Percentiles rank a stretch among this genome's conserved stretches.
These are phyloP conservation scores for Diglossa cyanea DNA, from an alignment of 2,797 vertebrate species.

Conservation along the genomic window DNA sequence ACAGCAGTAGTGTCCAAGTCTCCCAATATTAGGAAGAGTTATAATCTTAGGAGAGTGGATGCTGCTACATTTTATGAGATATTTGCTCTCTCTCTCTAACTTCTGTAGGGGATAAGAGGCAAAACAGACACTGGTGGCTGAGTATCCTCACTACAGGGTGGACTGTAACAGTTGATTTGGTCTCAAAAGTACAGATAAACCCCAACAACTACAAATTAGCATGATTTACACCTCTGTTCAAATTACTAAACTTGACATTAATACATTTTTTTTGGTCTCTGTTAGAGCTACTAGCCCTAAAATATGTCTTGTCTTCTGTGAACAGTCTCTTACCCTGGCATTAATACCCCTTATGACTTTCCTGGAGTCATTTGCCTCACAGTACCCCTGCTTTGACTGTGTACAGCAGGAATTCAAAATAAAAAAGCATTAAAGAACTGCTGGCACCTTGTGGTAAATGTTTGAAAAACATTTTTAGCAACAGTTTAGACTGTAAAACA, in stretches of 20 bases:
- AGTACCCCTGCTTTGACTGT: not conserved
- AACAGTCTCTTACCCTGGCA: not conserved
- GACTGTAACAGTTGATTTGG: not conserved
- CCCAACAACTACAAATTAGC: not conserved
- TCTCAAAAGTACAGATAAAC: not conserved
- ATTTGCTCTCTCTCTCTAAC: not conserved
- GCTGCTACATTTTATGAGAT: not conserved
- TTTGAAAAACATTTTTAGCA: conserved; percentile 67
- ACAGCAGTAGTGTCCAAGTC: not conserved
- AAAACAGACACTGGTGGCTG: not conserved
- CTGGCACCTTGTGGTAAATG: conserved; percentile 73
- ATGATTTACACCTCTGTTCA: not conserved
- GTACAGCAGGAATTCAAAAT: conserved; percentile 26
- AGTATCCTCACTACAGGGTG: not conserved
- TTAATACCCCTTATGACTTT: not conserved
- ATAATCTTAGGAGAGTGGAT: not conserved
- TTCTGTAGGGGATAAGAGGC: not conserved
- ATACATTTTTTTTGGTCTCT: not conserved
- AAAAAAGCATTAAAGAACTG: conserved; percentile 66
- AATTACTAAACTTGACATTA: not conserved
- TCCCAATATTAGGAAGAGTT: not conserved
- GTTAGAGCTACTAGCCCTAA: not conserved
- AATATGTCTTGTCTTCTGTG: not conserved
- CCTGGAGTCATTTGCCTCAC: not conserved
- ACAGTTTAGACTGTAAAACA: not conserved